Evolutionary conservation across 2,888 invertebrate genomes (phyloP), one percentile per base, ranked within the genome.

Genomic region (Xestia rhomboidea): DNA sequence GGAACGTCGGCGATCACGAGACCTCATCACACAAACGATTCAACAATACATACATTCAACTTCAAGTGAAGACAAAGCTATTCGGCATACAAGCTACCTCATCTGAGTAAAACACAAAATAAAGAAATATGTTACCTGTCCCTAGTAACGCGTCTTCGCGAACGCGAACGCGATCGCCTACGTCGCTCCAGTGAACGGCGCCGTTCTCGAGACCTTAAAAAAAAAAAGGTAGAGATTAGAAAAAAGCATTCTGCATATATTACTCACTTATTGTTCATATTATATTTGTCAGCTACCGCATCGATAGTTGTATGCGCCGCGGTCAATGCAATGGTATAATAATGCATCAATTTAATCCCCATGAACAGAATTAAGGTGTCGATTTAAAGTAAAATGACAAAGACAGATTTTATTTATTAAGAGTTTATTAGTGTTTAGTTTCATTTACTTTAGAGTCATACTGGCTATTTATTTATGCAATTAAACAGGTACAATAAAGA

Each of bases 121-220:
- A 68, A 85, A 84, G 76, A 79, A 88, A 85, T 83, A 75, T 79
- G 68, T 93, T 94, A 97, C 96, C 96, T 96, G 90, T 96, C 95
- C 91, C 94, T 94, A 81, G 96, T 94, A 77, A 95, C 94, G 93
- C 96, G 96, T 92, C 96, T 93, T 89, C 96, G 95, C 90, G 96
- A 95, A 89, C 95, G 95, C 83, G 96, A 95, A 83, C 95, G 95
- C 62, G 97, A 94, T 77, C 97, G 93, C 87, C 96, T 93, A 87
- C 96, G 95, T 88, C 95, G 94, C 90, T 96, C 97, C 88, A 96
- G 92, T 87, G 97, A 97, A 89, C 97, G 95, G 87, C 97, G 95
- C 91, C 97, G 95, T 92, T 97, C 97, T 78, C 96, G 95, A 82
- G 97, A 97, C 93, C 97, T 97, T 41, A 30, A 10, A 73, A 30